phyloP scores from a whole-genome alignment of 2,113 vertebrate genomes.

The Phyllostomus discolor region DNA sequence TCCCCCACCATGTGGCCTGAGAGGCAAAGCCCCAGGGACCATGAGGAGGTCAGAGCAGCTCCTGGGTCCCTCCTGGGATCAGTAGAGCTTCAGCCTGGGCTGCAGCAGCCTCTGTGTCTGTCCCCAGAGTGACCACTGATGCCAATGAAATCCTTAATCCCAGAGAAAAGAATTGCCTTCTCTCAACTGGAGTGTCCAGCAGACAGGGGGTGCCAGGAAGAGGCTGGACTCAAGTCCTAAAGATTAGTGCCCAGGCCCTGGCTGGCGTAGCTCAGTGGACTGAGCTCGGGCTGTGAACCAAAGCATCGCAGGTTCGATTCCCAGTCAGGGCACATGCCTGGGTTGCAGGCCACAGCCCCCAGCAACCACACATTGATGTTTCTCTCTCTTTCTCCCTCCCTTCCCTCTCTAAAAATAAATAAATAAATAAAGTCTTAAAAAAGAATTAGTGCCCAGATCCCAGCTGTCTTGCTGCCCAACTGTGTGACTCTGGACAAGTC shows the following conservation, averaged over 20 bases:
- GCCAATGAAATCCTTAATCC: background rate
- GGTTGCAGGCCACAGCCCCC: too few relatives aligned
- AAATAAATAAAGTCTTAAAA: too few relatives aligned
- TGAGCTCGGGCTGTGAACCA: too few relatives aligned
- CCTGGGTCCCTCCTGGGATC: background rate
- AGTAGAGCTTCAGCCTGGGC: background rate
- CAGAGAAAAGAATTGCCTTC: background rate
- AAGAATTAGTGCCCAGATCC: background rate
- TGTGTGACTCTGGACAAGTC: background rate
- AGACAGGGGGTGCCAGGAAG: background rate
- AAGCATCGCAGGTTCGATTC: too few relatives aligned
- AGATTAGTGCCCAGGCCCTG: background rate
- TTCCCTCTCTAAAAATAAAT: too few relatives aligned
- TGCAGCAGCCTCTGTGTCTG: background rate
- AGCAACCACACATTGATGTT: too few relatives aligned
- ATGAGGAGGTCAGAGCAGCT: background rate
- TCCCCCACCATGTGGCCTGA: background rate
- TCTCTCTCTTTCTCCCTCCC: too few relatives aligned
- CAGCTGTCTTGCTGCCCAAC: background rate
- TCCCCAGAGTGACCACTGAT: background rate
- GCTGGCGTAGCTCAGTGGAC: too few relatives aligned
- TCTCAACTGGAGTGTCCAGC: background rate
- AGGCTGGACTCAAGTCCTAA: background rate
- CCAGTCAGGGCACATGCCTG: too few relatives aligned
- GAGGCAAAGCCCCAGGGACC: background rate